Evolutionary conservation across 2,797 vertebrate genomes (phyloP), one percentile per base, ranked within the genome.

Genomic region (Fistularia commersonii): DNA sequence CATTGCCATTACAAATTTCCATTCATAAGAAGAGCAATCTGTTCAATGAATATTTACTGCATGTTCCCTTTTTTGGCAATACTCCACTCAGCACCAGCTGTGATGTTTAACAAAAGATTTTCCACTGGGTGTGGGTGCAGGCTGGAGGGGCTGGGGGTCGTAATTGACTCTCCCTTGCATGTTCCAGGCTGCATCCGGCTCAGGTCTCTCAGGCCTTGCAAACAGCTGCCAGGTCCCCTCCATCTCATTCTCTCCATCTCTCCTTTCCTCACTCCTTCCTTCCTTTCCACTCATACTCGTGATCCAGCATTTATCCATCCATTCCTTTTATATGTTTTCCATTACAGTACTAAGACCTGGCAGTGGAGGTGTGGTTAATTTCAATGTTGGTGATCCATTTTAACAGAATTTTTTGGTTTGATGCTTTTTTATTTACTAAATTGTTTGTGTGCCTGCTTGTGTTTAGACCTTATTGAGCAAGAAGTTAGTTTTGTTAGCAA

Each of bases 111-210:
- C 72, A 77, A 74, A 79, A 69, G 57, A 66, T 53, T 80, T 84
- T 83, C 80, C 76, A 72, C 51, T 63, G 59, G 57, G 57, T 45
- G 37, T 48, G 41, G 39, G 53, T 46, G 41, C 34, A 46, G 60
- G 63, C 62, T 52, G 69, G 54, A 67, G 23, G 23, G 2, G 23
- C 23, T 23, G 23, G 23, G 76, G 69, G 70, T 72, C 56, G 79
- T 87, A 87, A 88, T 85, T 74, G 83, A 81, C 74, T 81, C 76
- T 66, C 66, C 66, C 61, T 78, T 82, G 76, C 72, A 72, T 84
- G 77, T 87, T 52, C 81, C 78, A 78, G 80, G 64, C 72, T 69
- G 76, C 81, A 82, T 89, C 85, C 82, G 80, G 87, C 76, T 81
- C 68, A 11, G 65, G 75, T 84, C 85, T 88, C 81, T 34, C 45